These are phyloP conservation scores for Leptonema lineaticorne DNA, from an alignment of 1,140 invertebrate genomes.

Conservation along the genomic window DNA sequence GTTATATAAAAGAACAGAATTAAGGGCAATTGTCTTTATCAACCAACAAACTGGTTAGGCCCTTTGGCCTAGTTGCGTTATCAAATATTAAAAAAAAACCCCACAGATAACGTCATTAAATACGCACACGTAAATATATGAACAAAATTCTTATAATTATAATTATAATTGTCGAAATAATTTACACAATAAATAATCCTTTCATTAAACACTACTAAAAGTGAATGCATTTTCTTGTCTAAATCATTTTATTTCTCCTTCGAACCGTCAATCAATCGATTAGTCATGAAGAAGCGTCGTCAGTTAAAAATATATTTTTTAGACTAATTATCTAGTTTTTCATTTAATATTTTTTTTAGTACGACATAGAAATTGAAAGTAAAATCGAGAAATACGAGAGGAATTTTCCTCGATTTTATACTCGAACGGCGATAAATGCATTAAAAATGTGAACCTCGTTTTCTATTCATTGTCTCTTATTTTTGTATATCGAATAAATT, in stretches of 20 bases:
- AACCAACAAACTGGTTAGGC: slow-evolving; percentile 26
- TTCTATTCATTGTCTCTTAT: slow-evolving; percentile 1
- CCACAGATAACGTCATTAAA: slow-evolving; percentile 18
- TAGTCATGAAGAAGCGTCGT: too few species aligned
- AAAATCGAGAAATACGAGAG: too few species aligned
- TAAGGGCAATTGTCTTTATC: slow-evolving; percentile 32
- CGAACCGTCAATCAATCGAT: too few species aligned
- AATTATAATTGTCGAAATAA: background rate
- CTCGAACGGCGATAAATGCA: too few species aligned
- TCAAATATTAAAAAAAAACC: background rate
- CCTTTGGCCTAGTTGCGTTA: slow-evolving; percentile 29
- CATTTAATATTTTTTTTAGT: too few species aligned
- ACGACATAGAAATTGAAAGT: slow-evolving; percentile 10
- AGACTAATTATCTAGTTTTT: too few species aligned
- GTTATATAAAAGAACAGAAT: slow-evolving; percentile 11
- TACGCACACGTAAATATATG: background rate
- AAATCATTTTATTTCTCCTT: too few species aligned
- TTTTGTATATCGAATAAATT: slow-evolving; percentile 4
- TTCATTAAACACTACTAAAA: too few species aligned
- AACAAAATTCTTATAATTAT: background rate
- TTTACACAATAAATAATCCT: too few species aligned
- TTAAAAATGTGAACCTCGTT: background rate
- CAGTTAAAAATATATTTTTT: too few species aligned
- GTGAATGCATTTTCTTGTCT: too few species aligned
- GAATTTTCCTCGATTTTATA: too few species aligned